Conservation (phyloP, 2,797 vertebrate species). For the Hoplostethus mediterraneus region DNA sequence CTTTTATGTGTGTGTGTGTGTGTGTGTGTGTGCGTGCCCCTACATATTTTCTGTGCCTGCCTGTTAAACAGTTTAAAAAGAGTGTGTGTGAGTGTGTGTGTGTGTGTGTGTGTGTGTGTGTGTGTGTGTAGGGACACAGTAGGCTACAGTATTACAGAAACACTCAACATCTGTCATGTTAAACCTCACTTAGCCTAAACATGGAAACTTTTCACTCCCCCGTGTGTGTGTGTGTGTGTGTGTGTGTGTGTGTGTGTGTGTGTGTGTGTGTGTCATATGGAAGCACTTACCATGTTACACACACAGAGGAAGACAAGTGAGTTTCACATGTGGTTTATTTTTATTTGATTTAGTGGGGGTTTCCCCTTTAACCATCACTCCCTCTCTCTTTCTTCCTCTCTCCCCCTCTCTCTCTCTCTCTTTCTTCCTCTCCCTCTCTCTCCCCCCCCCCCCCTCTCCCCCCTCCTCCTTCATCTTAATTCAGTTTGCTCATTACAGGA, state of each 20-base stretch:
- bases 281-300: conserved; percentile 54
- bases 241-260: conserved; percentile 16
- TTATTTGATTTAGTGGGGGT: conserved; percentile 61
- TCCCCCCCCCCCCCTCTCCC: neutral
- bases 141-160: conserved; percentile 55
- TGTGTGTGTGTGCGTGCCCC: neutral
- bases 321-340: conserved; percentile 65
- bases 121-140: conserved; percentile 24
- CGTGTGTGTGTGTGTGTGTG: conserved; percentile 10
- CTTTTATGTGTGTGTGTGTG: conserved; percentile 19
- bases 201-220: conserved; percentile 73
- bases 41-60: conserved; percentile 57
- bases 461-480: conserved; percentile 6
- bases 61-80: conserved; percentile 50
- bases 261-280: conserved; percentile 58
- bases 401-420: neutral
- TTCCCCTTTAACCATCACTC: conserved; percentile 42
- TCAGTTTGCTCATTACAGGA: conserved; percentile 12
- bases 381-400: neutral
- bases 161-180: conserved; percentile 78
- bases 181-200: conserved; percentile 72
- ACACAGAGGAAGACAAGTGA: conserved; percentile 4
- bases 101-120: conserved; percentile 9
- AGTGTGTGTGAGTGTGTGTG: conserved; percentile 23
- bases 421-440: neutral